Evolutionary conservation across 2,888 invertebrate genomes (phyloP), one percentile per base, ranked within the genome.

Genomic region (Monochamus alternatus): DNA sequence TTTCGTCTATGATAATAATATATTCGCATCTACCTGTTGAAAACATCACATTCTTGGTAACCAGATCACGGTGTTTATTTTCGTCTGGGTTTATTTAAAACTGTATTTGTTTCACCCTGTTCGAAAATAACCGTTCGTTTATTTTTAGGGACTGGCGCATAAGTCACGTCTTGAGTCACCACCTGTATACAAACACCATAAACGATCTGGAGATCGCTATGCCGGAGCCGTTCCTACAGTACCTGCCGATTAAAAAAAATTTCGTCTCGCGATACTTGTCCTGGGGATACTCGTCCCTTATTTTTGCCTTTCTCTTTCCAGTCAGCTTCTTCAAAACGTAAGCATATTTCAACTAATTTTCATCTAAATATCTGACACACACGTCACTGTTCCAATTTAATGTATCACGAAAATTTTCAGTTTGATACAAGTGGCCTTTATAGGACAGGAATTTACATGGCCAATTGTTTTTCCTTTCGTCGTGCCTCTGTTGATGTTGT

Each of bases 141-240:
- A 76, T 55, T 90, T 90, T 75, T 86, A 91, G 92, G 81, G 93
- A 94, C 78, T 95, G 95, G 92, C 91, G 95, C 75, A 91, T 96
- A 59, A 93, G 93, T 0, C 96, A 96, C 84, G 93, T 90, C 0
- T 86, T 96, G 62, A 95, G 95, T 43, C 96, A 96, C 87, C 96
- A 96, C 84, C 89, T 94, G n/a, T 95, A 92, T 84, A 92, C 96
- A 0, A 96, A 96, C 85, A 94, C 95, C 0, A 87, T 93, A 3
- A 91, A 93, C 87, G 96, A 96, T 87, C 89, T 93, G 78, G 95
- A 96, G 86, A 89, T 95, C 12, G 92, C 93, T 69, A 89, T 91
- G 66, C 88, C 92, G 38, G 94, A 95, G 84, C 95, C 95, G 0
- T 81, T 83, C 51, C 85, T 93, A 31, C 90, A 91, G 67, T 95